Evolutionary conservation across 1,140 invertebrate genomes (phyloP).

Genomic region (Platyscapa corneri): DNA sequence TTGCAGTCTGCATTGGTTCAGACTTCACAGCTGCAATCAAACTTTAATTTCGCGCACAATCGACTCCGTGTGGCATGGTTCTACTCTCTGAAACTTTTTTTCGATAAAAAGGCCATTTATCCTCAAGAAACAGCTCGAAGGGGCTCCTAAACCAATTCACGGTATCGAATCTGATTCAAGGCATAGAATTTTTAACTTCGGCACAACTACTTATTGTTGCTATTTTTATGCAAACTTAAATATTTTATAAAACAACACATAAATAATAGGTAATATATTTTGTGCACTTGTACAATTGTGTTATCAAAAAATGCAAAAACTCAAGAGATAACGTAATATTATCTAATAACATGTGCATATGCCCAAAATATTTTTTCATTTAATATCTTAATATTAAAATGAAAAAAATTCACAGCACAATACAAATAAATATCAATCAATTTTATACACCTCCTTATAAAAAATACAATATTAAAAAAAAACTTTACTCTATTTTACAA

Average conservation of each 20-base stretch:
- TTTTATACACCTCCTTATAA: no score
- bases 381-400: no score
- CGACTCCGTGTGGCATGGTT: background rate
- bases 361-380: no score
- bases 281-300: background rate
- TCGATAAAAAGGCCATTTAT: constrained; percentile 43
- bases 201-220: background rate
- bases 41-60: constrained; percentile 46
- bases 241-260: background rate
- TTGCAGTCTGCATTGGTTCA: constrained; percentile 1
- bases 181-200: background rate
- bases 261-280: background rate
- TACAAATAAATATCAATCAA: no score
- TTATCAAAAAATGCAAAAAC: background rate
- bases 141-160: background rate
- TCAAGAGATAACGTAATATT: background rate
- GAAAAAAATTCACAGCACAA: no score
- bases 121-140: constrained; percentile 8
- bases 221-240: background rate
- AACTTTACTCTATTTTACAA: no score
- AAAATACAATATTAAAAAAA: no score
- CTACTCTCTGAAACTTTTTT: background rate
- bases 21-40: constrained; percentile 20
- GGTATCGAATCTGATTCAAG: background rate
- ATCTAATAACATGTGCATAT: no score